Evolutionary conservation across 2,888 invertebrate species (phyloP), one percentile per base, ranked within the genome.

Genomic region (Parapristionchus giblindavisi): DNA sequence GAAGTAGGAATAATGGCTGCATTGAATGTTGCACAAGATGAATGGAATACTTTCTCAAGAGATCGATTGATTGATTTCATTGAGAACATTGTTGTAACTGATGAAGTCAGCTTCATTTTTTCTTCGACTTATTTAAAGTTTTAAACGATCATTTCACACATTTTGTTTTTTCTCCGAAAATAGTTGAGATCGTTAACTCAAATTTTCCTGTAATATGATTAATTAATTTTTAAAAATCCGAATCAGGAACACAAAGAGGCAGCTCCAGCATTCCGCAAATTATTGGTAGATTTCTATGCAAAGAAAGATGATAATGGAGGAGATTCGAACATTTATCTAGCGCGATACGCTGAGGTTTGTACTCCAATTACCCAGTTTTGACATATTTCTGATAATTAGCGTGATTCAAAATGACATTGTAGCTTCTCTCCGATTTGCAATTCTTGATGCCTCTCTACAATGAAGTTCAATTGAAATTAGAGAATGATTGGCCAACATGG

Each of bases 391-490:
- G n/a, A n/a, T n/a, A n/a, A n/a, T n/a, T n/a, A n/a, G n/a, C n/a
- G n/a, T n/a, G n/a, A n/a, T n/a, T 27, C 29, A 56, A 2, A 56
- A 24, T n/a, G 1, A 60, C 8, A 17, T 73, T 78, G 52, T 72
- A 81, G 72, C 68, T 83, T n/a, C 75, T 80, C 52, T 80, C 81
- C 73, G 83, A 83, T 70, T 77, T 83, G 24, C 78, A 80, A 43
- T 83, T 80, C 76, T 76, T 79, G 34, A 78, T 83, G 14, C 83
- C 83, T 11, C 75, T 77, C 27, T 80, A 80, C 34, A 81, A 83
- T 38, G 83, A 83, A 58, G 60, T 81, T 11, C 82, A 82, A 36
- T 56, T 83, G 43, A 82, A 81, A 32, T 4, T 54, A 17, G n/a
- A 21, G 8, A 58, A 60, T 27, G 27, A 48, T 29, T 72, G 72